Conservation (phyloP, 2,797 vertebrate genomes). For the Sciaenops ocellatus region DNA sequence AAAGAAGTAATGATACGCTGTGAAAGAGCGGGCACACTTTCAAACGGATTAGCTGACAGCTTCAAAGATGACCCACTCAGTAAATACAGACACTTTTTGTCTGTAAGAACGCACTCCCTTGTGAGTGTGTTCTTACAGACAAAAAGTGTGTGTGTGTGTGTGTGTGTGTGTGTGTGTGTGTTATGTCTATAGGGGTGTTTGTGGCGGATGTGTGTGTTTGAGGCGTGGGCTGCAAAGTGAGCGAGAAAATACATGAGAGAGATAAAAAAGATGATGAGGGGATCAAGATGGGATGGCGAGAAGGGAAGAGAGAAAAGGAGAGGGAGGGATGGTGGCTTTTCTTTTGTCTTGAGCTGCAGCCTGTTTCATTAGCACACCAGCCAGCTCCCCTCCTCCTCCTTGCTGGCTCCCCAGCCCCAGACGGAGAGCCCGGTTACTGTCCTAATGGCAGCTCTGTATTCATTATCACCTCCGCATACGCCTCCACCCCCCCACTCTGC, state of each 20-base stretch:
- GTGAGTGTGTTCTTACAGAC: slow-evolving; percentile 46
- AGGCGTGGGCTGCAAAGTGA: slow-evolving; percentile 59
- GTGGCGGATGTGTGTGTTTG: slow-evolving; percentile 13
- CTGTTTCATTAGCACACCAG: slow-evolving; percentile 84
- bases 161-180: slow-evolving; percentile 9
- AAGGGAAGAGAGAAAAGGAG: slow-evolving; percentile 29
- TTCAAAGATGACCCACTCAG: slow-evolving; percentile 66
- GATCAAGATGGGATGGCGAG: slow-evolving; percentile 47
- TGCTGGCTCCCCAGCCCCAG: slow-evolving; percentile 67
- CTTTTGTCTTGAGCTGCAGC: slow-evolving; percentile 83
- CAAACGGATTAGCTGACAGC: slow-evolving; percentile 56
- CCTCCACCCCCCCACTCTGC: slow-evolving; percentile 70
- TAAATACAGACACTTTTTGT: slow-evolving; percentile 60
- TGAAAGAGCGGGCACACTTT: slow-evolving; percentile 42
- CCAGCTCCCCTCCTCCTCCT: slow-evolving; percentile 63
- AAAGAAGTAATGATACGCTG: slow-evolving; percentile 36
- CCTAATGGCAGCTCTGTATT: slow-evolving; percentile 87
- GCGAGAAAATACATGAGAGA: slow-evolving; percentile 44
- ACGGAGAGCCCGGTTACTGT: slow-evolving; percentile 77
- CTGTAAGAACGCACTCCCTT: slow-evolving; percentile 29
- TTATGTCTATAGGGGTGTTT: slow-evolving; percentile 25
- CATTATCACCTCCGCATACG: slow-evolving; percentile 85
- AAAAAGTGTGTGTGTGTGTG: slow-evolving; percentile 1
- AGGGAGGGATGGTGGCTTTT: slow-evolving; percentile 63
- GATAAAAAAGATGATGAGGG: slow-evolving; percentile 46